Percentiles rank a stretch among this genome's conserved stretches.
Conservation (phyloP, 1,140 invertebrate species). For the Pinna nobilis region DNA sequence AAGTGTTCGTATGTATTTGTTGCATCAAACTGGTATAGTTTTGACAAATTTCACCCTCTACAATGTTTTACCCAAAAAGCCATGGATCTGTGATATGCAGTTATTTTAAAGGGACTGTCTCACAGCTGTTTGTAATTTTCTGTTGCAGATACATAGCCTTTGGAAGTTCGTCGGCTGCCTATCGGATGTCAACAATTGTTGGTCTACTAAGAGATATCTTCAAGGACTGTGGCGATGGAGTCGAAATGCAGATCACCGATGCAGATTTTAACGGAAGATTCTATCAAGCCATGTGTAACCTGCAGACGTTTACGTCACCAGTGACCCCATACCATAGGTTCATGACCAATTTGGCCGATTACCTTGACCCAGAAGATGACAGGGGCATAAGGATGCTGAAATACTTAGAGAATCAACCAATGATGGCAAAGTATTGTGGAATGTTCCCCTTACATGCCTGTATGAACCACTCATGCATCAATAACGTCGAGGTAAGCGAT, state of each 20-base stretch:
- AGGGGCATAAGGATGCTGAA: conserved; percentile 45
- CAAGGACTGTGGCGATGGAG: conserved; percentile 49
- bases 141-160: conserved; percentile 64
- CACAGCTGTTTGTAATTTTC: not conserved
- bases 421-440: conserved; percentile 54
- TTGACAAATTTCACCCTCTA: too few relatives aligned
- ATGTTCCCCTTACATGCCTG: conserved; percentile 69
- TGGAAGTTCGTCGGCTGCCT: conserved; percentile 49
- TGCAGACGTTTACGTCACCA: conserved; percentile 61
- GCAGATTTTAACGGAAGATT: conserved; percentile 67
- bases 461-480: conserved; percentile 67
- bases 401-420: conserved; percentile 46
- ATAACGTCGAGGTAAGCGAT: conserved; percentile 67
- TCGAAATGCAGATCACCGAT: conserved; percentile 59
- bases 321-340: conserved; percentile 63
- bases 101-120: not conserved
- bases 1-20: too few relatives aligned
- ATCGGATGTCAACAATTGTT: conserved; percentile 59
- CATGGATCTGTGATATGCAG: not conserved
- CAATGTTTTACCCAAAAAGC: too few relatives aligned
- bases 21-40: too few relatives aligned
- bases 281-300: conserved; percentile 68
- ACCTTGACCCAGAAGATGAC: conserved; percentile 40
- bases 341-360: conserved; percentile 50
- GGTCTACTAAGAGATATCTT: conserved; percentile 62